These are phyloP conservation scores for Axea sp. DNA, from an alignment of 2,888 invertebrate genomes.

Conservation along the genomic window DNA sequence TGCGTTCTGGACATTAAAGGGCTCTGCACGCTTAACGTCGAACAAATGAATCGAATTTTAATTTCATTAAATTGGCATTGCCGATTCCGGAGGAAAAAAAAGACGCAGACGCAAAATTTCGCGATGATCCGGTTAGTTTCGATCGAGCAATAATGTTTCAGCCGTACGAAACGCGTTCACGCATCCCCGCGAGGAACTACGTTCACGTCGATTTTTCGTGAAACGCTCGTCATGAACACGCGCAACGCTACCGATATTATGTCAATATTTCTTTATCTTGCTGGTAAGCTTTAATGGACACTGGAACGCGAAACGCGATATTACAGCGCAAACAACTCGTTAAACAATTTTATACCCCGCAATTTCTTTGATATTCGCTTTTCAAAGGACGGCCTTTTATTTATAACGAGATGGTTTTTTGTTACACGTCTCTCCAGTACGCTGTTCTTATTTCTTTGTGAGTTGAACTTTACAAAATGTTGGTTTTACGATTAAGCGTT, in stretches of 20 bases:
- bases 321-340: constrained; percentile 22
- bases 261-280: constrained; percentile 38
- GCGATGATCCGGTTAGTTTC: too few relatives aligned
- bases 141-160: too few relatives aligned
- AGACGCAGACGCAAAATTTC: too few relatives aligned
- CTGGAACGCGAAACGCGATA: constrained; percentile 13
- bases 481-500: too few relatives aligned
- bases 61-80: too few relatives aligned
- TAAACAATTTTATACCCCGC: constrained; percentile 15
- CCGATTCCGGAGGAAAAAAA: background rate
- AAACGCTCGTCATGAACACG: constrained; percentile 11
- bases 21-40: too few relatives aligned
- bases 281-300: constrained; percentile 23
- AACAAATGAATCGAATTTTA: constrained; percentile 4
- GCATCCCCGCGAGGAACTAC: too few relatives aligned
- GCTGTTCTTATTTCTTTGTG: too few relatives aligned
- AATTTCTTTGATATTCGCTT: constrained; percentile 12
- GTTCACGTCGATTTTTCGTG: constrained; percentile 10
- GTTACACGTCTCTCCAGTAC: too few relatives aligned
- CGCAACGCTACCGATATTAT: constrained; percentile 21
- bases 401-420: background rate
- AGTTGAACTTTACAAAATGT: too few relatives aligned
- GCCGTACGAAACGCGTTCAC: too few relatives aligned
- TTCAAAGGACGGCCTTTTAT: constrained; percentile 3
- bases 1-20: too few relatives aligned